Evolutionary conservation across 2,113 vertebrate species (phyloP).

Genomic region (Vidua macroura): DNA sequence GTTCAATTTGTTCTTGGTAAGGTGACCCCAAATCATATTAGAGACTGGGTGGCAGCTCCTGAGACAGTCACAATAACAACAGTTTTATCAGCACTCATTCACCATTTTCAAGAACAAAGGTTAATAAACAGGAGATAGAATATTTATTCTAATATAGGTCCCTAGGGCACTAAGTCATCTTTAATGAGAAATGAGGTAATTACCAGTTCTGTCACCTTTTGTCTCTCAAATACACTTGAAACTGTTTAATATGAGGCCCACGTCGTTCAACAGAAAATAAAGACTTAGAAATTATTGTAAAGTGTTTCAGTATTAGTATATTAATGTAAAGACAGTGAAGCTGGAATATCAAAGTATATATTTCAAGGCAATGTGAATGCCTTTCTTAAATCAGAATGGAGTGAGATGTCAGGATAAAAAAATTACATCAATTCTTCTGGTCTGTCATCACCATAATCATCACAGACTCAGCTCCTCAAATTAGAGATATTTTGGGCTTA

Average conservation of each 20-base stretch:
- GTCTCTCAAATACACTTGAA: conserved; percentile 53
- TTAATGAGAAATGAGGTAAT: conserved; percentile 67
- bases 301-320: background rate
- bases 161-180: conserved; percentile 23
- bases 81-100: conserved; percentile 40
- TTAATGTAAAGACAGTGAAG: background rate
- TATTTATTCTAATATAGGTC: conserved; percentile 42
- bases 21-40: conserved; percentile 55
- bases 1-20: conserved; percentile 51
- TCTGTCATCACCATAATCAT: background rate
- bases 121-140: conserved; percentile 57
- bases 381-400: background rate
- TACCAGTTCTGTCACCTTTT: conserved; percentile 48
- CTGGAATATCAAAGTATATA: background rate
- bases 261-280: background rate
- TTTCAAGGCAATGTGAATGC: background rate
- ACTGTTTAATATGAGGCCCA: background rate
- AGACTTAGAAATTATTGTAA: background rate
- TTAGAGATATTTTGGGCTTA: background rate
- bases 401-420: background rate
- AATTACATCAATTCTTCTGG: background rate
- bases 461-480: background rate
- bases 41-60: conserved; percentile 25
- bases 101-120: conserved; percentile 48
- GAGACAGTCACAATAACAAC: conserved; percentile 15